phyloP scores from a whole-genome alignment of 2,797 vertebrate species.

The Xiphophorus birchmanni region DNA sequence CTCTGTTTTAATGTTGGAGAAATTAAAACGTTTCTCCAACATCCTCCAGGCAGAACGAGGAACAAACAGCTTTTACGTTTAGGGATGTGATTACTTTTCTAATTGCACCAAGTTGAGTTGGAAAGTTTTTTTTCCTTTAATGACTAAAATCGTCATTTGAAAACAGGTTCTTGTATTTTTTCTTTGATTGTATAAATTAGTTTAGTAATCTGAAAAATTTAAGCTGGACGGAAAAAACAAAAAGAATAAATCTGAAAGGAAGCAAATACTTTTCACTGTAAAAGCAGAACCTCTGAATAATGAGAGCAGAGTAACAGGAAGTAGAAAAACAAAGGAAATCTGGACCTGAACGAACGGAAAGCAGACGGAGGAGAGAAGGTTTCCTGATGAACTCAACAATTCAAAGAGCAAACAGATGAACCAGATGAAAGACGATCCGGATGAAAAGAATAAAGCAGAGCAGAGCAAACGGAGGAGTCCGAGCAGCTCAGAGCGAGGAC shows the following conservation, averaged over 20 bases:
- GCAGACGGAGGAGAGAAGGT: constrained; percentile 44
- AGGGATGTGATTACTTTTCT: too few relatives aligned
- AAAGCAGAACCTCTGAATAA: not conserved
- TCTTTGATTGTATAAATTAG: not conserved
- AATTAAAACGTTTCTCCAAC: too few relatives aligned
- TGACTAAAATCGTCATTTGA: not conserved
- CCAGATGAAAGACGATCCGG: constrained; percentile 67
- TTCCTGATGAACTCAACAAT: constrained; percentile 64
- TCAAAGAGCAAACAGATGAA: constrained; percentile 62
- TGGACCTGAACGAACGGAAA: constrained; percentile 32
- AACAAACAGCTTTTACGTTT: too few relatives aligned
- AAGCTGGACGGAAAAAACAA: too few relatives aligned
- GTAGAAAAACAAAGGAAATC: not conserved
- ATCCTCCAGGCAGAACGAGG: too few relatives aligned
- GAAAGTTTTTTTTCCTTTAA: not conserved
- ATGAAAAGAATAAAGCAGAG: constrained; percentile 70
- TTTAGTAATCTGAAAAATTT: not conserved
- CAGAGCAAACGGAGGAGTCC: constrained; percentile 45
- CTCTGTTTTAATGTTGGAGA: too few relatives aligned
- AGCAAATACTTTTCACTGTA: too few relatives aligned
- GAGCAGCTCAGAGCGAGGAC: constrained; percentile 32
- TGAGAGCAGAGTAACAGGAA: not conserved
- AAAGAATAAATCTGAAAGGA: too few relatives aligned
- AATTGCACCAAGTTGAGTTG: too few relatives aligned
- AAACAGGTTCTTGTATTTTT: not conserved